Evolutionary conservation across 2,113 vertebrate species (phyloP).

Genomic region (Lycocorax pyrrhopterus): DNA sequence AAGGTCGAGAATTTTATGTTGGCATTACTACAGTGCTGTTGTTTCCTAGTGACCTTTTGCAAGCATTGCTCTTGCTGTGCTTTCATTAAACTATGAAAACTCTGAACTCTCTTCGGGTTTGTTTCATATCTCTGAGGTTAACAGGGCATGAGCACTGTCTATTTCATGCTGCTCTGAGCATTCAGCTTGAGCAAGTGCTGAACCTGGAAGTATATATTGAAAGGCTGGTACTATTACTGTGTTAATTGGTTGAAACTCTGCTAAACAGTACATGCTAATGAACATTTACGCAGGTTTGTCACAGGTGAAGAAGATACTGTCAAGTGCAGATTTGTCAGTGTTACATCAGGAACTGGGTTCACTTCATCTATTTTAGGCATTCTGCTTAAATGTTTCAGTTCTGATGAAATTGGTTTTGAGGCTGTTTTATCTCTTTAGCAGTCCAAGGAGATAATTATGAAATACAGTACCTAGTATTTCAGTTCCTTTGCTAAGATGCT

Average conservation of each 20-base stretch:
- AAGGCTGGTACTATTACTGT: background rate
- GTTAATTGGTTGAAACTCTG: background rate
- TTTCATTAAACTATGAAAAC: background rate
- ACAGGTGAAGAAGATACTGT: background rate
- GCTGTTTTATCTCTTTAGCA: background rate
- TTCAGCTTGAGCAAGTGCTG: background rate
- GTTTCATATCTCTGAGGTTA: background rate
- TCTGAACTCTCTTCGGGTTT: background rate
- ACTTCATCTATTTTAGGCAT: background rate
- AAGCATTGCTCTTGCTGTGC: background rate
- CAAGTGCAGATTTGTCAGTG: background rate
- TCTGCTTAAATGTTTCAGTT: background rate
- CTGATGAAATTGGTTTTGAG: background rate
- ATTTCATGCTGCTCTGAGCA: slow-evolving; percentile 21
- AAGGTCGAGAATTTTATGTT: background rate
- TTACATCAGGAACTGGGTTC: background rate
- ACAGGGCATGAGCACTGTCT: background rate
- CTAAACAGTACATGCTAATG: background rate
- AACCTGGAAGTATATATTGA: background rate
- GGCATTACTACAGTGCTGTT: background rate
- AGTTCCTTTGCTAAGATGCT: background rate
- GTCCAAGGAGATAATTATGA: background rate
- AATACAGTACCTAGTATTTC: background rate
- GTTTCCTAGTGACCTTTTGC: background rate
- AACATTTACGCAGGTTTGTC: background rate